Evolutionary conservation across 2,113 vertebrate species (phyloP).

Genomic region (Heterocephalus glaber): DNA sequence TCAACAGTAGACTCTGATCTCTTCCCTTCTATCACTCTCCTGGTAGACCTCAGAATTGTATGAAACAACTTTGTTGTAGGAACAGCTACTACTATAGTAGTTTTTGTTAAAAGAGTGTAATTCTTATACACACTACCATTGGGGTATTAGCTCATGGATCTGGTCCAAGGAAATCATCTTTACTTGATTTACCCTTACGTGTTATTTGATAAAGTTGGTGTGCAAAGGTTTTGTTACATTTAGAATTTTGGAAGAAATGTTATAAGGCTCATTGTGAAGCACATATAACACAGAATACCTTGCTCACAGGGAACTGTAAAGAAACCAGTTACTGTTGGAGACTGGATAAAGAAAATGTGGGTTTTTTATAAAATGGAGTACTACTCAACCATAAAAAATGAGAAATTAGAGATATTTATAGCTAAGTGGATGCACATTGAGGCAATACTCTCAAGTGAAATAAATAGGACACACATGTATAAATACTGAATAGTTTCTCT

Average conservation of each 20-base stretch:
- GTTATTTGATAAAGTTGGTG: background rate
- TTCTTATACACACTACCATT: background rate
- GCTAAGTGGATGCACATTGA: too few species aligned
- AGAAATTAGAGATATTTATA: too few species aligned
- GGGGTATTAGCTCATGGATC: background rate
- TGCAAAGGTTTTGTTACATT: background rate
- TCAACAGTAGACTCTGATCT: background rate
- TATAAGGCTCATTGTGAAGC: background rate
- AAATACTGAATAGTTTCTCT: too few species aligned
- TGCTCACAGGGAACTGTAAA: background rate
- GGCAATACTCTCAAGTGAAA: too few species aligned
- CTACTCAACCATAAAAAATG: too few species aligned
- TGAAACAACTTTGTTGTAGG: background rate
- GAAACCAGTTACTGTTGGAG: background rate
- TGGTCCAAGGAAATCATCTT: too few species aligned
- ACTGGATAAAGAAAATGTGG: too few species aligned
- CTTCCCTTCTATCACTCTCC: background rate
- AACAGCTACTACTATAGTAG: background rate
- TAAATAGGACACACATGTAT: too few species aligned
- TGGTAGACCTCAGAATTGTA: too few species aligned
- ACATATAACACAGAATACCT: fast-evolving
- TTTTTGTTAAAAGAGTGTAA: background rate
- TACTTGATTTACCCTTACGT: fast-evolving
- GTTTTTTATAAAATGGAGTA: too few species aligned
- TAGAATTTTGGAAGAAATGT: background rate